Evolutionary conservation across 2,797 vertebrate genomes (phyloP).

Genomic region (Crypturellus tataupa): DNA sequence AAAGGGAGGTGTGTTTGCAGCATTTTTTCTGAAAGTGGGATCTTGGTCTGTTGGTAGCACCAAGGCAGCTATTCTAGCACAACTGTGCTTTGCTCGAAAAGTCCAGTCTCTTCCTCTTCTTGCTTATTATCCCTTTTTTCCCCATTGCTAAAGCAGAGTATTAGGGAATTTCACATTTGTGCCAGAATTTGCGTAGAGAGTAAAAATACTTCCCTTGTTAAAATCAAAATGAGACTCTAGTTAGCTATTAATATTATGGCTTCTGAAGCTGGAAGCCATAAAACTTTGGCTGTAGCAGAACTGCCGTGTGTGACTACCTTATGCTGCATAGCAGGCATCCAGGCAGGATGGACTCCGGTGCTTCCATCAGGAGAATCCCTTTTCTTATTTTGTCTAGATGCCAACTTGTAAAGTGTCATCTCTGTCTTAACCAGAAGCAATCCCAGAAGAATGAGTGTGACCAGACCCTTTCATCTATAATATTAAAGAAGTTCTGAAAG

Average conservation of each 20-base stretch:
- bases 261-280: background rate
- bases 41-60: background rate
- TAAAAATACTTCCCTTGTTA: background rate
- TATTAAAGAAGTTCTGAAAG: background rate
- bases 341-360: background rate
- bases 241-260: background rate
- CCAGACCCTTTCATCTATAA: background rate
- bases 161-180: background rate
- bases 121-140: background rate
- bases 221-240: background rate
- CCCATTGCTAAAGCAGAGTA: background rate
- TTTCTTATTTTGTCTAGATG: background rate
- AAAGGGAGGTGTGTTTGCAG: background rate
- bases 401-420: background rate
- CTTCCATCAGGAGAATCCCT: background rate
- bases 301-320: background rate
- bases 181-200: background rate
- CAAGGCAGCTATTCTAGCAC: background rate
- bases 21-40: background rate
- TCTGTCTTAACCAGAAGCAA: background rate
- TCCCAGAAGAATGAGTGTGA: background rate
- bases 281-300: background rate
- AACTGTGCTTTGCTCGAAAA: background rate
- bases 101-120: background rate
- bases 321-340: background rate